Conservation (phyloP, 1,140 invertebrate genomes). For the Littorina saxatilis region DNA sequence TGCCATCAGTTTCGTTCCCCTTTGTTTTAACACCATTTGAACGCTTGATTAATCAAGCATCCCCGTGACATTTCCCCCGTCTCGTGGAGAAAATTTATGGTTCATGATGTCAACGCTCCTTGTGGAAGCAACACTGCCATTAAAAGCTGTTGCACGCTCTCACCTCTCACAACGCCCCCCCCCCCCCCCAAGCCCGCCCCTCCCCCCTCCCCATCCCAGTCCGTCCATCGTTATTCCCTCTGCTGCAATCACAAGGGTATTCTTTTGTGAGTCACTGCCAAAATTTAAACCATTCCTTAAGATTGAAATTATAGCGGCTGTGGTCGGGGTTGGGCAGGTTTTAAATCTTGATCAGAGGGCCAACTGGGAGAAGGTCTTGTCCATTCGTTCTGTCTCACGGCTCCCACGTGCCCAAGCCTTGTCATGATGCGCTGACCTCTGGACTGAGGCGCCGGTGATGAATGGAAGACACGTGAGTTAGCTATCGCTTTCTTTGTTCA, state of each 20-base stretch:
- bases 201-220: background rate
- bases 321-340: background rate
- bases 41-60: background rate
- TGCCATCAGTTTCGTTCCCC: background rate
- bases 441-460: background rate
- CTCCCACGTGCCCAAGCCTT: too few relatives aligned
- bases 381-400: too few relatives aligned
- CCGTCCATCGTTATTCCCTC: background rate
- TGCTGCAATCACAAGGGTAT: background rate
- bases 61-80: background rate
- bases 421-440: too few relatives aligned
- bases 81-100: background rate
- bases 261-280: background rate
- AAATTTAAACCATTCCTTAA: conserved; percentile 10
- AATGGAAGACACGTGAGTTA: too few relatives aligned
- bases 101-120: background rate
- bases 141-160: conserved; percentile 12
- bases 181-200: background rate
- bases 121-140: background rate
- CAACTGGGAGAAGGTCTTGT: background rate
- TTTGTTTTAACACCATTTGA: conserved; percentile 10
- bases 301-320: background rate
- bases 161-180: background rate
- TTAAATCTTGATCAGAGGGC: background rate
- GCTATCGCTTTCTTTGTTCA: too few relatives aligned